These are phyloP conservation scores for Elysia chlorotica DNA, from an alignment of 1,140 invertebrate genomes.

Conservation along the genomic window DNA sequence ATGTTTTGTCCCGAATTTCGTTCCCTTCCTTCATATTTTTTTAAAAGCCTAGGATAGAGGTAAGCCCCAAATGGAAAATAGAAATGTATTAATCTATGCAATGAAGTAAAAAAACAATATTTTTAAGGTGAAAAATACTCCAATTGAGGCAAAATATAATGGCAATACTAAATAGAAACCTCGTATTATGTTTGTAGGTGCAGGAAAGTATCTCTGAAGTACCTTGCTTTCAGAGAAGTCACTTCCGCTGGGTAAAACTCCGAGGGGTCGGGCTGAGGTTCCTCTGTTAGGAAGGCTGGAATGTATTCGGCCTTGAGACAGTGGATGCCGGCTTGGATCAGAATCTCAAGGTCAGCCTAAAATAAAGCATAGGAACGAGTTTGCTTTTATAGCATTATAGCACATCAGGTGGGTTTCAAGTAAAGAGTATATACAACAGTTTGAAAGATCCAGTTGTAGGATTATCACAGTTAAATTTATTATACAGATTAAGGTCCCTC, in stretches of 20 bases:
- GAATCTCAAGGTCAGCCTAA: slow-evolving; percentile 64
- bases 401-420: too few species aligned
- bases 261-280: slow-evolving; percentile 56
- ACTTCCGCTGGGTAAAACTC: slow-evolving; percentile 53
- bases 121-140: too few species aligned
- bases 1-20: too few species aligned
- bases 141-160: too few species aligned
- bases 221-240: slow-evolving; percentile 32
- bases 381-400: too few species aligned
- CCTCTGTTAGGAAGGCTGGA: slow-evolving; percentile 64
- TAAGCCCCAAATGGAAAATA: too few species aligned
- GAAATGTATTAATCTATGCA: too few species aligned
- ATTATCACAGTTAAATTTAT: not conserved
- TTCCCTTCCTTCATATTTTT: too few species aligned
- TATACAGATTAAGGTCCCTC: not conserved
- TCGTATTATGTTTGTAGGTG: too few species aligned
- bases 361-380: not conserved
- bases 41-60: too few species aligned
- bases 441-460: not conserved
- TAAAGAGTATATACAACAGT: not conserved
- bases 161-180: too few species aligned
- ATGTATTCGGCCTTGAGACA: slow-evolving; percentile 69
- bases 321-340: slow-evolving; percentile 59
- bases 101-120: too few species aligned
- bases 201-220: slow-evolving; percentile 17